Conservation (phyloP, 2,888 invertebrate species). For the Protophormia terraenovae region DNA sequence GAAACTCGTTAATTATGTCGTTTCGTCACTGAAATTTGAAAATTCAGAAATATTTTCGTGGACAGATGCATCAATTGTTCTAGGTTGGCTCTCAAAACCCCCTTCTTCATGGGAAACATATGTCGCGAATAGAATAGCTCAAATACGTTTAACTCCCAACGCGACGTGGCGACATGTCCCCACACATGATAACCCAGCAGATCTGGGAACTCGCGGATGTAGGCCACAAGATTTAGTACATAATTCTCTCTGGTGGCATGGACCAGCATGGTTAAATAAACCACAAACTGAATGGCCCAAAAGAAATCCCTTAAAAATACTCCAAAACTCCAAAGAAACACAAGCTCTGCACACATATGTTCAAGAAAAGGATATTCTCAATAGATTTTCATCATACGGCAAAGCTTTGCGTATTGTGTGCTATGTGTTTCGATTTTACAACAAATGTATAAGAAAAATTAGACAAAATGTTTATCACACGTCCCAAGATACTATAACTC, state of each 20-base stretch:
- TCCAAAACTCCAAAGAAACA: too few relatives aligned
- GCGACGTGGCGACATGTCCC: not conserved
- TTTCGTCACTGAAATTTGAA: not conserved
- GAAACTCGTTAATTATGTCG: not conserved
- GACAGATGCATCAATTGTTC: too few relatives aligned
- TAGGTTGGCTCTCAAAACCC: too few relatives aligned
- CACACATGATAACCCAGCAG: slow-evolving; percentile 3
- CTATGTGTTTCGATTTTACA: too few relatives aligned
- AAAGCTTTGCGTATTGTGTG: too few relatives aligned
- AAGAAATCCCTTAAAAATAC: too few relatives aligned
- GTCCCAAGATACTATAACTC: not conserved
- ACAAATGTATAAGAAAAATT: too few relatives aligned
- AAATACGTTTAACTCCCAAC: not conserved
- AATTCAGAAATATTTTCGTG: not conserved
- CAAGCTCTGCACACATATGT: too few relatives aligned
- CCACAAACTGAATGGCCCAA: too few relatives aligned
- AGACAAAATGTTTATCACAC: too few relatives aligned
- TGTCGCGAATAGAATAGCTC: slow-evolving; percentile 5
- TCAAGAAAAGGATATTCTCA: too few relatives aligned
- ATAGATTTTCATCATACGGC: too few relatives aligned
- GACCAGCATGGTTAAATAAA: not conserved
- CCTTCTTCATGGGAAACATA: slow-evolving; percentile 8
- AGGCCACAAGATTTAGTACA: not conserved
- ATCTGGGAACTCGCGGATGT: slow-evolving; percentile 13
- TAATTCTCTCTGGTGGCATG: slow-evolving; percentile 31